Evolutionary conservation across 2,888 invertebrate genomes (phyloP), one percentile per base, ranked within the genome.

Genomic region (Leucoptera coffeella): DNA sequence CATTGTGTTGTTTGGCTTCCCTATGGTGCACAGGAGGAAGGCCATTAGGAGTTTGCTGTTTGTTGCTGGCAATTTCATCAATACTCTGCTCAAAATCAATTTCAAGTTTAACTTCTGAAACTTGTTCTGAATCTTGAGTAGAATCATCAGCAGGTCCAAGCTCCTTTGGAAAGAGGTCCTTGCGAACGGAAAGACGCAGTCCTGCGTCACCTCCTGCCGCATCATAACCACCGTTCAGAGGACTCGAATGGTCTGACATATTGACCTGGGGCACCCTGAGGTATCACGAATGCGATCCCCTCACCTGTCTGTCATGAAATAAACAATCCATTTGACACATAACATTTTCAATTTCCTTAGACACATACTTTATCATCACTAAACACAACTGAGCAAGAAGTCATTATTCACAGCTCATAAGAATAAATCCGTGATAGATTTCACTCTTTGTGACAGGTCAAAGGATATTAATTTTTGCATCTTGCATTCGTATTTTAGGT

Each of bases 311-410:
- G 38, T 39, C 54, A 61, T 50, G 67, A 69, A 52, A 69, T 71
- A 71, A 71, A 71, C 69, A 71, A 69, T 69, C 67, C 49, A 54
- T 67, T 71, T 69, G 69, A 69, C 69, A 69, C 69, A 69, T 71
- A 67, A 71, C 71, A 69, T 69, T 69, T 67, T 69, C 67, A 67
- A 65, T 67, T 65, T 28, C 65, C 60, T 57, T 56, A 52, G 50
- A 47, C 47, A 47, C 50, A 50, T 47, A 50, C 47, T 47, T 57
- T 53, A 47, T 47, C 53, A 50, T 47, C 33, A 44, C 45, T 46
- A 53, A 47, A 46, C n/a, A n/a, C n/a, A n/a, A n/a, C n/a, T n/a
- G n/a, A n/a, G n/a, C n/a, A n/a, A n/a, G n/a, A n/a, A n/a, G 49
- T 45, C 45, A 45, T 49, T 43, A 48, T 50, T 51, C 43, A 42